Evolutionary conservation across 2,113 vertebrate species (phyloP).

Genomic region (Hydrochoerus hydrochaeris): DNA sequence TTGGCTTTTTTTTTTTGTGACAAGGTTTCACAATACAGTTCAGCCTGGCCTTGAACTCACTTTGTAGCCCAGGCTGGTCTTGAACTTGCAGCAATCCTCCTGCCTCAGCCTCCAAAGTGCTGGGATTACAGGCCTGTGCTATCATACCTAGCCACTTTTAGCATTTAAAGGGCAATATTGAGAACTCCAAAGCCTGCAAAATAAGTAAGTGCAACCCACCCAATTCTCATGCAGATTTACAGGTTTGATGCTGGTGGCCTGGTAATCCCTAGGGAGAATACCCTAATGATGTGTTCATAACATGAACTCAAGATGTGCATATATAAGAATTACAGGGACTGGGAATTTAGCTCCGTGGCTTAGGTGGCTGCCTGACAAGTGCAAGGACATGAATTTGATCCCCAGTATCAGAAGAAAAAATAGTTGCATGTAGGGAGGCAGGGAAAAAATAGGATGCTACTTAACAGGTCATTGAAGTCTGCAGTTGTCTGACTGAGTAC

Average conservation of each 20-base stretch:
- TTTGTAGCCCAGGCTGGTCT: background rate
- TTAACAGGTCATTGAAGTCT: background rate
- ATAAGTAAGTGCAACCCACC: background rate
- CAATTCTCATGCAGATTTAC: background rate
- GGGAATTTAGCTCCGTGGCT: too few species aligned
- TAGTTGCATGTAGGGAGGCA: too few species aligned
- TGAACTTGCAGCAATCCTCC: background rate
- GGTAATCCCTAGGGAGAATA: background rate
- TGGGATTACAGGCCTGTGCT: background rate
- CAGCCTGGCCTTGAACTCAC: too few species aligned
- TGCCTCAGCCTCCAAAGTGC: background rate
- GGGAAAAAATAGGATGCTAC: background rate
- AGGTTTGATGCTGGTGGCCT: background rate
- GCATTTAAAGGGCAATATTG: background rate
- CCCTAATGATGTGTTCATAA: background rate
- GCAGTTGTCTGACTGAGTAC: background rate
- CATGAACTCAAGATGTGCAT: background rate
- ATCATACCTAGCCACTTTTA: background rate
- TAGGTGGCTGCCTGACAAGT: too few species aligned
- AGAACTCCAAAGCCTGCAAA: background rate
- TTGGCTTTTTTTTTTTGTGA: background rate
- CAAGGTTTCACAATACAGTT: too few species aligned
- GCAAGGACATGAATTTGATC: too few species aligned
- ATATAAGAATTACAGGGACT: too few species aligned
- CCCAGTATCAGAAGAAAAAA: too few species aligned